Base-by-base conservation (phyloP, 2,888 invertebrate genomes). In the Sphecodes monilicornis region DNA sequence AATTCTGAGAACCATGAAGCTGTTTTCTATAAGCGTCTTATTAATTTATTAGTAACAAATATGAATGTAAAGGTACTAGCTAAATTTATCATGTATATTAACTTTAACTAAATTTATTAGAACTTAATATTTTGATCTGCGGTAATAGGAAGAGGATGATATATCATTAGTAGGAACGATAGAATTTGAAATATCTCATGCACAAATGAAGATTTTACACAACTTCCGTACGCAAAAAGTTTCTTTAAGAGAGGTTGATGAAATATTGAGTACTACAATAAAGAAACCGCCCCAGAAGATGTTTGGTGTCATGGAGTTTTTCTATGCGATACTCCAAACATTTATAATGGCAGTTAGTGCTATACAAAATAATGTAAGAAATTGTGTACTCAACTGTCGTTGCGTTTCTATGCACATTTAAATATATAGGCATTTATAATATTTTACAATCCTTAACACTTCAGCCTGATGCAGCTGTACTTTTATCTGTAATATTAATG, bases 211-310 rank as follows among this genome's bases (percentile, higher is more conserved):
- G 80, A 81, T 81, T 29, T 84, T 94, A 0, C 87, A 86, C 78
- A 85, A 89, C 36, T 92, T 92, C 76, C 87, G 89, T 16, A 41
- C 82, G n/a, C 90, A 90, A 11, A 86, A 90, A 76, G 70, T 82
- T 36, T 92, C 91, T 22, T 84, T 92, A 16, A 90, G 90, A 77
- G 87, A 93, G 81, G 77, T 93, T 22, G 93, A 94, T 89, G 80
- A 88, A 50, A 90, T 93, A 80, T 85, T 94, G 5, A 86, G 78
- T 50, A 83, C 90, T 32, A 73, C 89, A 29, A 91, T 94, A 76
- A 90, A 78, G 64, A 79, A 79, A 22, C 80, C 88, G 29, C 43
- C 64, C 39, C 76, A 50, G 5, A 76, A 76, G 72, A 73, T 89
- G 8, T 11, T 77, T 43, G 84, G 86, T 32, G 39, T 68, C 50